Evolutionary conservation across 1,140 invertebrate genomes (phyloP).

Genomic region (Cotesia chilonis): DNA sequence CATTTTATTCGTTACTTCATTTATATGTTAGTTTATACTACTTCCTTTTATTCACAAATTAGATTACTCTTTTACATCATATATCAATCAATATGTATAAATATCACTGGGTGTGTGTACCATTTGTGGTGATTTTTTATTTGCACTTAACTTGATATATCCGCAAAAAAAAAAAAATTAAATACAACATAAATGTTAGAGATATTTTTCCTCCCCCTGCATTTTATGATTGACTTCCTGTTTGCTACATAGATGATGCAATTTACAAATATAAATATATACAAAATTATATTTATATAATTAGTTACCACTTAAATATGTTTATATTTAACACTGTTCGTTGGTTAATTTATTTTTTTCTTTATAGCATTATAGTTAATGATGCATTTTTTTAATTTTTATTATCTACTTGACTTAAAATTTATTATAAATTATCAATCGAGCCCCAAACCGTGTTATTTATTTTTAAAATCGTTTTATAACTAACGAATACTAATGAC

Average conservation of each 20-base stretch:
- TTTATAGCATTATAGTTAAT: neutral
- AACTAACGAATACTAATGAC: constrained; percentile 19
- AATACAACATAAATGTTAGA: constrained; percentile 11
- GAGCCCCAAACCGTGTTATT: neutral
- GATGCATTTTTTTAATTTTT: neutral
- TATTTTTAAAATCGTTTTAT: constrained; percentile 2
- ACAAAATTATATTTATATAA: neutral
- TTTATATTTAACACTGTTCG: constrained; percentile 21
- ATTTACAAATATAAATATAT: neutral
- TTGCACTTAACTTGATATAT: neutral
- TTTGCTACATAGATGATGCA: constrained; percentile 32
- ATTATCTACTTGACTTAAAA: neutral
- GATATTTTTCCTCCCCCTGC: constrained; percentile 27
- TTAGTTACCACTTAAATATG: constrained; percentile 24
- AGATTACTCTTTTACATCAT: constrained; percentile 6
- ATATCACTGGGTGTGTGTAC: constrained; percentile 27
- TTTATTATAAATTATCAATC: too few relatives aligned
- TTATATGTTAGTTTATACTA: neutral
- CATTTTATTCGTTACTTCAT: constrained; percentile 6
- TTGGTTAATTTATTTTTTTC: constrained; percentile 1
- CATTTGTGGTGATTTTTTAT: constrained; percentile 28
- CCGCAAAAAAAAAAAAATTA: too few relatives aligned
- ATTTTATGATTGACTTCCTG: constrained; percentile 38
- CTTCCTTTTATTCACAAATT: constrained; percentile 17
- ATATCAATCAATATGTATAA: neutral